These are phyloP conservation scores for Ceratotherium simum DNA, from an alignment of 2,113 vertebrate genomes.

Conservation along the genomic window DNA sequence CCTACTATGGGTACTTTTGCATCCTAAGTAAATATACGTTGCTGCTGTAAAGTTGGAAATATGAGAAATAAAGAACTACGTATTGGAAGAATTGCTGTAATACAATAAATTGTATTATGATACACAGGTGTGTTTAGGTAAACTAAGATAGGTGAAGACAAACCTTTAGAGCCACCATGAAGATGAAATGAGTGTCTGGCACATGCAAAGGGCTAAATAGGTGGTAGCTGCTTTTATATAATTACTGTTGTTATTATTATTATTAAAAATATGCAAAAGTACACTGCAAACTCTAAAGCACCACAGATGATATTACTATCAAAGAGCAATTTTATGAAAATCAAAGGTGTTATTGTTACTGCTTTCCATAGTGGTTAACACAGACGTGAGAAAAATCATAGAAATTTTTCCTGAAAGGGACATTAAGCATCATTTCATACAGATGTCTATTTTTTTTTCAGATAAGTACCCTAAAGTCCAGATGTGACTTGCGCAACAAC, in stretches of 20 bases:
- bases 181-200: background rate
- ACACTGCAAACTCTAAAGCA: background rate
- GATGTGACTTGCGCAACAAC: background rate
- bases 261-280: conserved; percentile 1
- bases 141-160: background rate
- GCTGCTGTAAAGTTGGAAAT: background rate
- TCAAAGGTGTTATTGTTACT: background rate
- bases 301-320: background rate
- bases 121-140: background rate
- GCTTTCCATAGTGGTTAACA: background rate
- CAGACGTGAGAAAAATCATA: background rate
- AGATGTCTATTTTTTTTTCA: background rate
- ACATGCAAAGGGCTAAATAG: background rate
- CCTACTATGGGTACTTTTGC: background rate
- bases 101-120: background rate
- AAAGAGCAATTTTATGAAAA: conserved; percentile 43
- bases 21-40: background rate
- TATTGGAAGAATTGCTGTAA: background rate
- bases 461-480: background rate
- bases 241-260: background rate
- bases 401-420: background rate
- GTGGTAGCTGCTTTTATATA: background rate
- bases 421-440: background rate
- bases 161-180: background rate
- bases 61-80: background rate